Conservation (phyloP, 2,797 vertebrate species). For the Etheostoma perlongum region DNA sequence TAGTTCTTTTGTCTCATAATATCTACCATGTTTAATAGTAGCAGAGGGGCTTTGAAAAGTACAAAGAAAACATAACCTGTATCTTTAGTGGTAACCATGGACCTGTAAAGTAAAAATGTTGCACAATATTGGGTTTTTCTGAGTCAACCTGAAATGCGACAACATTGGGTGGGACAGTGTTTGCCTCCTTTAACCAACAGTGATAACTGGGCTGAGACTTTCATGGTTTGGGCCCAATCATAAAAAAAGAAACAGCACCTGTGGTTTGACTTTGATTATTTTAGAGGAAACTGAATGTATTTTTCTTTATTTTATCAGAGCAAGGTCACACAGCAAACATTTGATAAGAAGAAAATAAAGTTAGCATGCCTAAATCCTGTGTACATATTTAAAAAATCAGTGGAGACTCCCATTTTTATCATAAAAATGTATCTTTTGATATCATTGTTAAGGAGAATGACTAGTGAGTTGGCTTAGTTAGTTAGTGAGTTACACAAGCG, state of each 20-base stretch:
- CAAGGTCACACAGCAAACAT: constrained; percentile 25
- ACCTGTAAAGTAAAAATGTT: constrained; percentile 21
- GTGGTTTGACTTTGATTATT: constrained; percentile 20
- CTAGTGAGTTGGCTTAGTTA: not conserved
- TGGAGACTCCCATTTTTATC: constrained; percentile 14
- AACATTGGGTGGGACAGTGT: constrained; percentile 4
- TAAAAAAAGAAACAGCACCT: not conserved
- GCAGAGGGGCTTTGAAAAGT: not conserved
- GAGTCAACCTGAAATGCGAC: constrained; percentile 37
- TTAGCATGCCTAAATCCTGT: not conserved
- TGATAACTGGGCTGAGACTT: constrained; percentile 24
- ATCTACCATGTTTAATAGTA: not conserved
- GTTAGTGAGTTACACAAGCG: not conserved
- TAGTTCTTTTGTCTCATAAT: not conserved
- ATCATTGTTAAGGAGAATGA: not conserved
- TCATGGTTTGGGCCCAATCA: constrained; percentile 10
- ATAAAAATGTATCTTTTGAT: constrained; percentile 11
- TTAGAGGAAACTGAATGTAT: constrained; percentile 1
- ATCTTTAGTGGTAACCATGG: not conserved
- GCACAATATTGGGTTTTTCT: constrained; percentile 35
- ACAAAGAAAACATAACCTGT: not conserved
- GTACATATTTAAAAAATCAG: constrained; percentile 3
- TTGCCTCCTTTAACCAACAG: constrained; percentile 57
- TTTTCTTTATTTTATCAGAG: constrained; percentile 16
- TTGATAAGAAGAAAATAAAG: constrained; percentile 17